Evolutionary conservation across 2,113 vertebrate genomes (phyloP).

Genomic region (Ailuropoda melanoleuca): DNA sequence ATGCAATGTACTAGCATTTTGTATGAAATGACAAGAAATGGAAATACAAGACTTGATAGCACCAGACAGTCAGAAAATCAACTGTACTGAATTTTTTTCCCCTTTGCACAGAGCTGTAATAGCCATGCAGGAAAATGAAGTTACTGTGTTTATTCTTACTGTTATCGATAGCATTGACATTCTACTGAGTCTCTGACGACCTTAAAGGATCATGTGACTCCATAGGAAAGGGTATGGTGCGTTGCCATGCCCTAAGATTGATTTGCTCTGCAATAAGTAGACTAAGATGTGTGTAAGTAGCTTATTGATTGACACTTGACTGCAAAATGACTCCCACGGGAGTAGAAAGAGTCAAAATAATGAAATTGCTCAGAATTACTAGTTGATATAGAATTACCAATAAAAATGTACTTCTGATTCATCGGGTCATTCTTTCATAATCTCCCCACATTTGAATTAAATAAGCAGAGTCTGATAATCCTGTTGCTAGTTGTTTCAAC

Average conservation of each 20-base stretch:
- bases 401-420: slow-evolving; percentile 20
- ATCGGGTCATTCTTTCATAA: background rate
- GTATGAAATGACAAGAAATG: background rate
- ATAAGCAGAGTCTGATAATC: background rate
- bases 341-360: slow-evolving; percentile 63
- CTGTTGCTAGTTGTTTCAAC: slow-evolving; percentile 1
- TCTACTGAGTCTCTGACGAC: background rate
- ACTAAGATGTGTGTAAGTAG: slow-evolving; percentile 48
- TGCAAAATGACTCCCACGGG: slow-evolving; percentile 22
- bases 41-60: background rate
- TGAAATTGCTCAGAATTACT: slow-evolving; percentile 56
- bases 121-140: background rate
- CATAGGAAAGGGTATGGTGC: background rate
- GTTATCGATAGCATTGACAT: background rate
- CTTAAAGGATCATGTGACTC: background rate
- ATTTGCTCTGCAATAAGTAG: slow-evolving; percentile 12
- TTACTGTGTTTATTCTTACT: background rate
- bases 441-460: background rate
- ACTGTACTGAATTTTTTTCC: background rate
- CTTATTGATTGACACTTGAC: slow-evolving; percentile 67
- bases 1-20: background rate
- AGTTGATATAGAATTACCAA: background rate
- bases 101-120: background rate
- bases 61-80: background rate
- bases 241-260: background rate